Evolutionary conservation across 2,888 invertebrate genomes (phyloP).

Genomic region (Gandaritis pyraliata): DNA sequence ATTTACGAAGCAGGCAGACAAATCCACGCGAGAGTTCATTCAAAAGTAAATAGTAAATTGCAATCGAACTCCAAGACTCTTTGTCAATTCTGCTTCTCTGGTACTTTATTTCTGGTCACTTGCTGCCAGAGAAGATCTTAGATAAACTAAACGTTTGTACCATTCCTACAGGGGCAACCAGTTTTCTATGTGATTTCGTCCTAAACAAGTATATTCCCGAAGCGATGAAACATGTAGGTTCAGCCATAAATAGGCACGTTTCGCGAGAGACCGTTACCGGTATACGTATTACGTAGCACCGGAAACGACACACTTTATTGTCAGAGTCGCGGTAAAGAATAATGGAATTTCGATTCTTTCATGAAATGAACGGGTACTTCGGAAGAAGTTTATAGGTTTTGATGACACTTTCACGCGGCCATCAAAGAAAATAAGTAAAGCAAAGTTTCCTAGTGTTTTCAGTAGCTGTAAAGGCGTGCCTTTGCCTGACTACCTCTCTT

Average conservation of each 20-base stretch:
- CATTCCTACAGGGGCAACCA: too few species aligned
- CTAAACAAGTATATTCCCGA: slow-evolving; percentile 25
- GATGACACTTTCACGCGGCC: slow-evolving; percentile 5
- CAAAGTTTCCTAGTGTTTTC: too few species aligned
- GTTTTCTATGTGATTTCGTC: slow-evolving; percentile 13
- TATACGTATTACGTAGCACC: slow-evolving; percentile 17
- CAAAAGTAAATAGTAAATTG: too few species aligned
- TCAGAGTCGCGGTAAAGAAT: slow-evolving; percentile 28
- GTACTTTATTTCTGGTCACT: too few species aligned
- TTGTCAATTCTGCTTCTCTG: too few species aligned
- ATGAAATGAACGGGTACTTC: slow-evolving; percentile 16
- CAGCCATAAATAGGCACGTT: slow-evolving; percentile 35
- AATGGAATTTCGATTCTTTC: slow-evolving; percentile 33
- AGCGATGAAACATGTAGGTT: slow-evolving; percentile 35
- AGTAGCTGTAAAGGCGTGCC: too few species aligned
- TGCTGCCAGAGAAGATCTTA: too few species aligned
- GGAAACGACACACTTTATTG: slow-evolving; percentile 35
- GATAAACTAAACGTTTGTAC: too few species aligned
- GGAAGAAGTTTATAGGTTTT: slow-evolving; percentile 14
- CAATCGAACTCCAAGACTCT: too few species aligned
- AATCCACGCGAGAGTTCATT: too few species aligned
- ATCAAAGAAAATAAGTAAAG: neutral
- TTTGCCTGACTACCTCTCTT: too few species aligned
- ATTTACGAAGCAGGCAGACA: slow-evolving; percentile 14
- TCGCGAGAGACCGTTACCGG: slow-evolving; percentile 23